These are phyloP conservation scores for Alca torda DNA, from an alignment of 2,797 vertebrate species.

Conservation along the genomic window DNA sequence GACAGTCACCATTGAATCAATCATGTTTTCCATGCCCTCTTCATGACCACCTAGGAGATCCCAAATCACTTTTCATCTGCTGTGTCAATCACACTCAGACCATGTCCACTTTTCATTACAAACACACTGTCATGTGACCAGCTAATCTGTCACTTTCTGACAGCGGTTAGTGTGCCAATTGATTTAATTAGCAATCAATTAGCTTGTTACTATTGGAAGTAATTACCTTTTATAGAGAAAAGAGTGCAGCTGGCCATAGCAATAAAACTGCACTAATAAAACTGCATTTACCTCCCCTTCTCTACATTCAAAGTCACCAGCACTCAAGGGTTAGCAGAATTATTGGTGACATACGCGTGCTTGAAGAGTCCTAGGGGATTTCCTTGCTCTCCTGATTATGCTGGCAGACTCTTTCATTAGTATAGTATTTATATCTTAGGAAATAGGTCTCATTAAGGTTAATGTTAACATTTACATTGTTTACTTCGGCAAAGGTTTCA, in stretches of 20 bases:
- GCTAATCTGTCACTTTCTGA: slow-evolving; percentile 93
- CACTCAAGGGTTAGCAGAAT: slow-evolving; percentile 85
- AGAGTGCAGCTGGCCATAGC: slow-evolving; percentile 94
- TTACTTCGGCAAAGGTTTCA: background rate
- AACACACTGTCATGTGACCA: slow-evolving; percentile 81
- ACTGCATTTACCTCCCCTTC: slow-evolving; percentile 80
- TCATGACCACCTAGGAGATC: slow-evolving; percentile 80
- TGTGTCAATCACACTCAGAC: slow-evolving; percentile 83
- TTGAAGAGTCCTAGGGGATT: slow-evolving; percentile 78
- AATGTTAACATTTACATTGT: slow-evolving; percentile 49
- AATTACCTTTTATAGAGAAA: slow-evolving; percentile 99
- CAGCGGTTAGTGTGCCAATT: slow-evolving; percentile 93
- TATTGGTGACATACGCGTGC: slow-evolving; percentile 85
- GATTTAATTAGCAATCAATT: slow-evolving; percentile 99
- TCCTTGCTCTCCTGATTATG: slow-evolving; percentile 82
- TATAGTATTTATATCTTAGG: slow-evolving; percentile 55
- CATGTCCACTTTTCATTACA: slow-evolving; percentile 84
- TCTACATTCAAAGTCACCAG: slow-evolving; percentile 71
- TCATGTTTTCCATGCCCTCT: slow-evolving; percentile 86
- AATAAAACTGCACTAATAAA: slow-evolving; percentile 97
- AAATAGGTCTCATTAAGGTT: slow-evolving; percentile 50
- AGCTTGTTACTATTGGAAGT: slow-evolving; percentile 99
- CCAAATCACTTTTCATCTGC: slow-evolving; percentile 82
- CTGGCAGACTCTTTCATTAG: slow-evolving; percentile 83
- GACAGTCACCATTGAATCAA: slow-evolving; percentile 86